Conservation (phyloP, 2,113 vertebrate species). For the Sorex araneus region DNA sequence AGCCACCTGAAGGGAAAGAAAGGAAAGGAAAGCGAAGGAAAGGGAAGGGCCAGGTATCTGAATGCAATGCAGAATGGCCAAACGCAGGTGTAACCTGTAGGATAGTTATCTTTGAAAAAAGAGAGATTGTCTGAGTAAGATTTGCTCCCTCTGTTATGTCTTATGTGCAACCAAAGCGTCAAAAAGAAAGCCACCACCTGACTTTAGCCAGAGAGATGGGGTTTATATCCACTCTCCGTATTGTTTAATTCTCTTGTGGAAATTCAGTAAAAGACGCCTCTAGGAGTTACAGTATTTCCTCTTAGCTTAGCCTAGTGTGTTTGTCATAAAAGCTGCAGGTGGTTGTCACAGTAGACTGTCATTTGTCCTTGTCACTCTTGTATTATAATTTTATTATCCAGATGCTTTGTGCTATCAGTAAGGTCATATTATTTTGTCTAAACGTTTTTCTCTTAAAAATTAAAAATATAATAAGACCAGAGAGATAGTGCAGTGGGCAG, state of each 20-base stretch:
- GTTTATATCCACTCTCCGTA: not conserved
- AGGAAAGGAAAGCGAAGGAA: too few species aligned
- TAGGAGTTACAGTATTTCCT: not conserved
- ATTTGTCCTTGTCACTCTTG: not conserved
- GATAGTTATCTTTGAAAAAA: conserved; percentile 12
- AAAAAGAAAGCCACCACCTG: not conserved
- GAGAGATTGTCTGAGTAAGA: not conserved
- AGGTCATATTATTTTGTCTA: not conserved
- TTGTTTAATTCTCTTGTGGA: not conserved
- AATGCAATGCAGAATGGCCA: not conserved
- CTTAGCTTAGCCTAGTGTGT: not conserved
- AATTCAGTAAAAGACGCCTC: not conserved
- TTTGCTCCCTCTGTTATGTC: not conserved
- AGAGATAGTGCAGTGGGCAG: too few species aligned
- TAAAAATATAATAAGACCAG: too few species aligned
- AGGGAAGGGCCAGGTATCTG: not conserved
- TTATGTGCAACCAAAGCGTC: not conserved
- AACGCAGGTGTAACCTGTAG: not conserved
- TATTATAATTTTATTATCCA: not conserved
- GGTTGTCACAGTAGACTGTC: not conserved
- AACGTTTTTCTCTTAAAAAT: conserved; percentile 33
- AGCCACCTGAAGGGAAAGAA: too few species aligned
- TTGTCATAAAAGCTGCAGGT: not conserved
- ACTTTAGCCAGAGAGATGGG: not conserved
- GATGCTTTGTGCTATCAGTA: not conserved